Evolutionary conservation across 2,888 invertebrate species (phyloP).

Genomic region (Pyrrhia umbra): DNA sequence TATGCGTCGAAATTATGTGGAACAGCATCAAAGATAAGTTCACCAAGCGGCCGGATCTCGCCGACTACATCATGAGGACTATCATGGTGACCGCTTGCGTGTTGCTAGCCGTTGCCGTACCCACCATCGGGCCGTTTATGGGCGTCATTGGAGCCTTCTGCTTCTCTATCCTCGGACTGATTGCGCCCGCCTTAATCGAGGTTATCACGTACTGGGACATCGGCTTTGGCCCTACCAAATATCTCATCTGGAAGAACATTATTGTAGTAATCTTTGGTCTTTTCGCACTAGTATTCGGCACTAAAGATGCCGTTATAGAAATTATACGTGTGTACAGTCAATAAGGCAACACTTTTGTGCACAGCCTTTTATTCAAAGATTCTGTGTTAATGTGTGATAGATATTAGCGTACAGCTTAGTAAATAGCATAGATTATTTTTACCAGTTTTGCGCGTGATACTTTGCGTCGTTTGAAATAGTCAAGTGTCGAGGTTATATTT

Average conservation of each 20-base stretch:
- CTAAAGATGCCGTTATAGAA: conserved; percentile 78
- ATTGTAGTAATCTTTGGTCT: conserved; percentile 94
- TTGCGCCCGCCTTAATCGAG: conserved; percentile 96
- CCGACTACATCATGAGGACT: conserved; percentile 94
- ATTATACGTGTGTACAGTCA: conserved; percentile 70
- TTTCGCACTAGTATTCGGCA: conserved; percentile 95
- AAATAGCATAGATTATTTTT: conserved; percentile 53
- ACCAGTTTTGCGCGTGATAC: conserved; percentile 56
- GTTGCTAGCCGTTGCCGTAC: conserved; percentile 95
- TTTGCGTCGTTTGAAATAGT: conserved; percentile 39
- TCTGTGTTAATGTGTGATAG: conserved; percentile 64
- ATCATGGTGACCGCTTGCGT: conserved; percentile 93
- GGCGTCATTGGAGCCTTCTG: conserved; percentile 98
- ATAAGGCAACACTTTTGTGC: conserved; percentile 27
- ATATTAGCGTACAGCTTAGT: conserved; percentile 56
- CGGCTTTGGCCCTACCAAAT: conserved; percentile 93
- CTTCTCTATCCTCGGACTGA: conserved; percentile 96
- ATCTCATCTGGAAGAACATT: conserved; percentile 95
- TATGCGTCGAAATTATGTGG: conserved; percentile 98
- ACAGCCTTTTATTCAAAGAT: conserved; percentile 49
- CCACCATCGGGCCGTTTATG: conserved; percentile 97
- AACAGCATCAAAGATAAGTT: conserved; percentile 94
- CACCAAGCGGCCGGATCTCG: conserved; percentile 91
- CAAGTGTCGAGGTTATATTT: conserved; percentile 30
- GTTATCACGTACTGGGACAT: conserved; percentile 96